These are phyloP conservation scores for Drosophila tani DNA, from an alignment of 1,140 invertebrate species.

Conservation along the genomic window DNA sequence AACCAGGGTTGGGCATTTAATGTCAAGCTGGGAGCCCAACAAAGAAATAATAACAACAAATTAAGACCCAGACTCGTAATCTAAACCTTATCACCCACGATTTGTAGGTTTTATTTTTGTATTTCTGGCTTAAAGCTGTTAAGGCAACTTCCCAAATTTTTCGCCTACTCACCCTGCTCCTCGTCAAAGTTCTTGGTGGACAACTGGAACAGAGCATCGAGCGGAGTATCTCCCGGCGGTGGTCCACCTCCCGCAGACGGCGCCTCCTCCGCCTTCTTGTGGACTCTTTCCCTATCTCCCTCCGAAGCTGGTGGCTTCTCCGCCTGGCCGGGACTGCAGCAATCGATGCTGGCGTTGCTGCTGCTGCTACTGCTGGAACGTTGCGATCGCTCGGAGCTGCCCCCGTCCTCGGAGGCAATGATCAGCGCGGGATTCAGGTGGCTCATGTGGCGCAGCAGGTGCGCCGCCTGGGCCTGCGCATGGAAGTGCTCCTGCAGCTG, in stretches of 20 bases:
- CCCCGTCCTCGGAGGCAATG: slow-evolving; percentile 83
- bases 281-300: background rate
- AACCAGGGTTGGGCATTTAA: too few relatives aligned
- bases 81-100: background rate
- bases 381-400: slow-evolving; percentile 86
- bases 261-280: slow-evolving; percentile 9
- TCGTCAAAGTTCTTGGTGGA: slow-evolving; percentile 98
- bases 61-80: too few relatives aligned
- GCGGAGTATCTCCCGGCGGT: slow-evolving; percentile 89
- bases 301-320: slow-evolving; percentile 39
- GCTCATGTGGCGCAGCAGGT: slow-evolving; percentile 78
- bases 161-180: slow-evolving; percentile 87
- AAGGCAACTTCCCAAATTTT: background rate
- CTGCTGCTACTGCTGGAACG: slow-evolving; percentile 85
- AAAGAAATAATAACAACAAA: too few relatives aligned
- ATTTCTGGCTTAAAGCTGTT: too few relatives aligned
- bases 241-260: slow-evolving; percentile 60
- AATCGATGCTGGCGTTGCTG: slow-evolving; percentile 87
- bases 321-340: slow-evolving; percentile 87
- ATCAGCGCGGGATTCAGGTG: slow-evolving; percentile 72
- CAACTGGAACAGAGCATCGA: slow-evolving; percentile 98
- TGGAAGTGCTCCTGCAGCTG: slow-evolving; percentile 85
- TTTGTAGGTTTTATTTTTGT: background rate
- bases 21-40: too few relatives aligned
- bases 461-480: slow-evolving; percentile 69